Base-by-base conservation (phyloP, 2,113 vertebrate species). In the Mobula birostris region DNA sequence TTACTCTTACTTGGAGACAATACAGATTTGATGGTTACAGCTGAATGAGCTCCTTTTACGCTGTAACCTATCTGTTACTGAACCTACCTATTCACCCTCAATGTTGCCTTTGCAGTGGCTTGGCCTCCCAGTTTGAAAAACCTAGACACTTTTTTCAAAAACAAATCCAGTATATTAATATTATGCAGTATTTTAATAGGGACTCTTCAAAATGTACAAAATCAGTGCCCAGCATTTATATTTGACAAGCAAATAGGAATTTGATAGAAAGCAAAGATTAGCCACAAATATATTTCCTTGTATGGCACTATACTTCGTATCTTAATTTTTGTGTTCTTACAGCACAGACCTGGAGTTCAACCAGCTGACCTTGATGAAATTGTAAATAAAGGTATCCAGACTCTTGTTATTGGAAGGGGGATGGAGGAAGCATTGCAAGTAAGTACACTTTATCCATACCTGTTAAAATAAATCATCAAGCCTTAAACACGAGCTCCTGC, bases 351-450 rank as follows among this genome's bases (percentile, higher is more conserved):
- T 88, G 83, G 83, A 63, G 12, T 88, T 88, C 83, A 88, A 27
- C 83, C 83, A 88, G 83, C 58, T 88, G 83, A 88, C 61, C 24
- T 88, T 88, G 29, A 63, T 88, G 83, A 88, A 61, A 88, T 88
- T 88, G 58, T 88, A 29, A 88, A 88, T 58, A 88, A 88, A 88
- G 83, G 83, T n/a, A 88, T 88, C 61, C 83, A 63, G 27, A 88
- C 83, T n/a, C 27, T 63, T n/a, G 56, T 88, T n/a, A 88, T 88
- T 88, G 83, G 83, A 88, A 63, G 83, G 58, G 83, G 83, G 29
- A 63, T 88, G 58, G 58, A 88, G 6, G 58, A 88, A 63, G 83
- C 83, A 88, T 88, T 88, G 58, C 83, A 88, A 63, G 83, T 88
- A 88, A 88, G 83, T 88, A 15, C 27, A 17, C 29, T 88, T 88